phyloP scores from a whole-genome alignment of 2,113 vertebrate species.

The Platysteira castanea region DNA sequence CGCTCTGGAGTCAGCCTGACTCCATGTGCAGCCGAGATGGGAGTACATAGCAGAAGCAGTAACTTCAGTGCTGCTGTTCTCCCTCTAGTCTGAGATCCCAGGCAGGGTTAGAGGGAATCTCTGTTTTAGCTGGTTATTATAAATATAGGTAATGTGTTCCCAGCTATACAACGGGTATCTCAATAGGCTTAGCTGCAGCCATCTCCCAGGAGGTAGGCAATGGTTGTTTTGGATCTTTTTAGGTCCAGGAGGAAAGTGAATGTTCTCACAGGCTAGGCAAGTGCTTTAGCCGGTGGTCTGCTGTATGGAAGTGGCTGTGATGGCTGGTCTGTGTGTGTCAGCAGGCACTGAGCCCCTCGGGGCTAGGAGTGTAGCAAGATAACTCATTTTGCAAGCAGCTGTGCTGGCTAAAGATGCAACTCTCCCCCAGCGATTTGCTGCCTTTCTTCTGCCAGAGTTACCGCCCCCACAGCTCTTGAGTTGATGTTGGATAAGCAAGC shows the following conservation, averaged over 20 bases:
- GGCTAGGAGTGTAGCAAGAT: background rate
- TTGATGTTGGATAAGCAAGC: constrained; percentile 11
- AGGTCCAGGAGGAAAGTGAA: background rate
- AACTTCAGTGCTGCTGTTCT: background rate
- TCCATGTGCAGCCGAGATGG: rapidly evolving
- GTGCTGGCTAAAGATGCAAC: constrained; percentile 14
- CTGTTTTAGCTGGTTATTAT: background rate
- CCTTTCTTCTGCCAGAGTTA: constrained; percentile 4
- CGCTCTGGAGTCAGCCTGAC: rapidly evolving
- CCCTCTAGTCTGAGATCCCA: background rate
- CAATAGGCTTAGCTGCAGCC: background rate
- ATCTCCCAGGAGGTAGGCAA: background rate
- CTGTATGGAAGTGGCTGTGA: background rate
- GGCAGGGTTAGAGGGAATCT: background rate
- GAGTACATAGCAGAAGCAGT: rapidly evolving
- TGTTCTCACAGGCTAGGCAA: rapidly evolving
- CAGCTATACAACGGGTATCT: background rate
- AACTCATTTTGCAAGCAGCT: constrained; percentile 32
- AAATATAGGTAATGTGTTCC: background rate
- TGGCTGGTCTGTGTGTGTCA: background rate
- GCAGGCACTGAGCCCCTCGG: background rate
- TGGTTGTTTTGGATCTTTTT: background rate
- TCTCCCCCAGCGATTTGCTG: background rate
- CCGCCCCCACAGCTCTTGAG: constrained; percentile 24
- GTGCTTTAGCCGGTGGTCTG: background rate